Evolutionary conservation across 1,140 invertebrate genomes (phyloP).

Genomic region (Nylanderia fulva): DNA sequence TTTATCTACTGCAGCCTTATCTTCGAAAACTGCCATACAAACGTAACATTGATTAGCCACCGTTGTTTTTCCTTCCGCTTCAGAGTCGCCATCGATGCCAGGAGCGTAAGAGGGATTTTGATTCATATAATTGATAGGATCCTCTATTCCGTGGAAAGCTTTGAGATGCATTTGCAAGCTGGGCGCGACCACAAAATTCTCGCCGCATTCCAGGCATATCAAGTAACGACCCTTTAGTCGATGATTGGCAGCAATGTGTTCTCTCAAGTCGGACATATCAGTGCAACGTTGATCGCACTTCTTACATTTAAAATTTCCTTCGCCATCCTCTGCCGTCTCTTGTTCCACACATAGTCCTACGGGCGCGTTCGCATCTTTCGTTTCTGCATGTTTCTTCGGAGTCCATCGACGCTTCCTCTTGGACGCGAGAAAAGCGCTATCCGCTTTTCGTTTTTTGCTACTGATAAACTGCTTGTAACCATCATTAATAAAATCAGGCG

Average conservation of each 20-base stretch:
- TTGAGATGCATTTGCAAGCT: slow-evolving; percentile 89
- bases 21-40: slow-evolving; percentile 88
- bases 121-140: slow-evolving; percentile 87
- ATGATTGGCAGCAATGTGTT: slow-evolving; percentile 87
- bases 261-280: slow-evolving; percentile 83
- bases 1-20: slow-evolving; percentile 85
- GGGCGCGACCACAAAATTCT: slow-evolving; percentile 89
- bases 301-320: slow-evolving; percentile 86
- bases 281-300: slow-evolving; percentile 84
- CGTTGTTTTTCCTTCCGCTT: slow-evolving; percentile 81
- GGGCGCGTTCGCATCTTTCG: slow-evolving; percentile 16
- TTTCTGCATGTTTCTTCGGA: slow-evolving; percentile 74
- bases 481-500: slow-evolving; percentile 73
- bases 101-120: slow-evolving; percentile 87
- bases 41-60: slow-evolving; percentile 89
- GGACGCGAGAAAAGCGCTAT: slow-evolving; percentile 15
- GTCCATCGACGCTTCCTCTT: slow-evolving; percentile 78
- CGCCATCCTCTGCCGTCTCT: slow-evolving; percentile 76
- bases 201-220: slow-evolving; percentile 89
- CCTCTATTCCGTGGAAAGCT: slow-evolving; percentile 87
- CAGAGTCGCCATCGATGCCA: slow-evolving; percentile 81
- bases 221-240: slow-evolving; percentile 87
- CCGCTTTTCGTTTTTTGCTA: slow-evolving; percentile 75
- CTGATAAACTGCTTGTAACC: slow-evolving; percentile 72
- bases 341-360: slow-evolving; percentile 78